These are phyloP conservation scores for Nomada flava DNA, from an alignment of 2,888 invertebrate genomes.

Conservation along the genomic window DNA sequence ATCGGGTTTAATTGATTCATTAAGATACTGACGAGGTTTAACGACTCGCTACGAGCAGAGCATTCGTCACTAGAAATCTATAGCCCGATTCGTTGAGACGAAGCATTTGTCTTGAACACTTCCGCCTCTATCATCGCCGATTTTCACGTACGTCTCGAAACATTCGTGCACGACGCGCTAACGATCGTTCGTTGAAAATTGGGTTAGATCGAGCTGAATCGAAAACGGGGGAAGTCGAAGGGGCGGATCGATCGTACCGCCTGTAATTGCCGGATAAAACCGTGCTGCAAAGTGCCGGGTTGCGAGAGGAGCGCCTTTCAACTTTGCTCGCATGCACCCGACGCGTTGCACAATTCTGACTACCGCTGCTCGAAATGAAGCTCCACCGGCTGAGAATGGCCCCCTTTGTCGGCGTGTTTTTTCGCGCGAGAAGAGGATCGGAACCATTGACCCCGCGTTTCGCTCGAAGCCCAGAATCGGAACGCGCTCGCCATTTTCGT, in stretches of 20 bases:
- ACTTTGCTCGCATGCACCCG: slow-evolving; percentile 34
- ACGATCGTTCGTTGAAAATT: slow-evolving; percentile 41
- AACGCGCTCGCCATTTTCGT: neutral
- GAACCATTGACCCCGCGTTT: slow-evolving; percentile 1
- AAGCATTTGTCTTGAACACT: neutral
- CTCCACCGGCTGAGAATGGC: slow-evolving; percentile 17
- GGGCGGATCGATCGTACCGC: neutral
- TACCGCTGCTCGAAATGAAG: slow-evolving; percentile 62
- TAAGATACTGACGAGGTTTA: slow-evolving; percentile 53
- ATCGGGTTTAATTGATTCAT: slow-evolving; percentile 67
- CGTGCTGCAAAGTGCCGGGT: slow-evolving; percentile 65
- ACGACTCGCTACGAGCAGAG: slow-evolving; percentile 37
- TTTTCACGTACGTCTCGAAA: neutral
- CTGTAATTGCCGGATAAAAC: slow-evolving; percentile 67
- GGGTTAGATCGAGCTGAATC: slow-evolving; percentile 47
- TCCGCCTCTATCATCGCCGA: neutral
- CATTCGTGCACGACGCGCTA: no score
- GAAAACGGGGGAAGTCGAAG: neutral
- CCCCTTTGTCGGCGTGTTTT: slow-evolving; percentile 43
- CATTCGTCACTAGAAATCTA: slow-evolving; percentile 21
- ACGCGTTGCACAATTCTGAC: slow-evolving; percentile 59
- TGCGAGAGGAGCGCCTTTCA: slow-evolving; percentile 39
- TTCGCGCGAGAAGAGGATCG: slow-evolving; percentile 6
- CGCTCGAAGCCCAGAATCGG: neutral
- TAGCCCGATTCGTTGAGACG: slow-evolving; percentile 10